A percentile compares a stretch with the other conserved stretches of the same genome.
Conservation (phyloP, 2,113 vertebrate species). For the Dicentrarchus labrax region DNA sequence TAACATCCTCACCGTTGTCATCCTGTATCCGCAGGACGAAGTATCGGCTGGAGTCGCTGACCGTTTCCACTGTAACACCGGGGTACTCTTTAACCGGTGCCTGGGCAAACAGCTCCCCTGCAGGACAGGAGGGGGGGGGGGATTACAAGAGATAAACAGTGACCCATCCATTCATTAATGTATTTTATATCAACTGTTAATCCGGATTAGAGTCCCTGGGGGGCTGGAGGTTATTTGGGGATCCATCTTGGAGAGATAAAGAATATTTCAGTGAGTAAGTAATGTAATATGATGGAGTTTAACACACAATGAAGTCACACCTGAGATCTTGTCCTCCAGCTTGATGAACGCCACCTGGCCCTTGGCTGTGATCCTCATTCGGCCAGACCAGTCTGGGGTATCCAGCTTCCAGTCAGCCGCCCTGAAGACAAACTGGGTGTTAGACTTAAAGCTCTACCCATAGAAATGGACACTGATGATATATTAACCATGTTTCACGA, state of each 20-base stretch:
- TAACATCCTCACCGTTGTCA: constrained; percentile 88
- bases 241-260: not conserved
- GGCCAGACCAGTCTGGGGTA: constrained; percentile 93
- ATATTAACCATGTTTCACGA: not conserved
- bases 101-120: constrained; percentile 94
- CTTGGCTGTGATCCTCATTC: constrained; percentile 93
- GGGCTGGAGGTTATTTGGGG: not conserved
- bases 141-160: not conserved
- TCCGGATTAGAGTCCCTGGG: not conserved
- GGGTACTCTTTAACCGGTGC: constrained; percentile 92
- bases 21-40: constrained; percentile 95
- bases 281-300: no score
- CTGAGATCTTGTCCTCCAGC: constrained; percentile 95
- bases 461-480: not conserved
- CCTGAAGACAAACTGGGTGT: constrained; percentile 71
- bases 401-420: constrained; percentile 98
- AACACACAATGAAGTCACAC: constrained; percentile 54
- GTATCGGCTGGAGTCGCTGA: constrained; percentile 93
- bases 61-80: constrained; percentile 90
- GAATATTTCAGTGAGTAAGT: no score
- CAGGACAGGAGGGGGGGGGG: not conserved
- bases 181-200: not conserved
- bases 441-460: no score
- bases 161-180: not conserved
- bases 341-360: constrained; percentile 94